These are phyloP conservation scores for Eulithis prunata DNA, from an alignment of 2,888 invertebrate species.

Conservation along the genomic window DNA sequence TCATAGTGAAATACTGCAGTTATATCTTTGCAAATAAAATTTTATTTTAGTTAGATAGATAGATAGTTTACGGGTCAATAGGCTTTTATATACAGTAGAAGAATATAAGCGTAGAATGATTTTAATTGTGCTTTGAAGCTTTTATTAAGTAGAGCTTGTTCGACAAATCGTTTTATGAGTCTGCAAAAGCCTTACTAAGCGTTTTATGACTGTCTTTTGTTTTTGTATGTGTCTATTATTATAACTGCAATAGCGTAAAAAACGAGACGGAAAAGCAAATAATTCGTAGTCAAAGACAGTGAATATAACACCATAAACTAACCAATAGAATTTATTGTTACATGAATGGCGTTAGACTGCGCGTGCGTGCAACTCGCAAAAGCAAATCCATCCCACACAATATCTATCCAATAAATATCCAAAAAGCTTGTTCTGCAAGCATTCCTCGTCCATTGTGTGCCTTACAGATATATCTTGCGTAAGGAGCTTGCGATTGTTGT, in stretches of 20 bases:
- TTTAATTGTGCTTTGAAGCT: too few relatives aligned
- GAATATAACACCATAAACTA: constrained; percentile 36
- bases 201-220: background rate
- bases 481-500: constrained; percentile 72
- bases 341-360: constrained; percentile 54
- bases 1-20: background rate
- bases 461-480: constrained; percentile 80
- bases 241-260: background rate
- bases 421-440: constrained; percentile 80
- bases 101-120: too few relatives aligned
- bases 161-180: too few relatives aligned
- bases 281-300: constrained; percentile 17
- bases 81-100: too few relatives aligned
- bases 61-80: background rate
- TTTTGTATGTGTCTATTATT: background rate
- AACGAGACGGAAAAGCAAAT: constrained; percentile 4
- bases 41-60: too few relatives aligned
- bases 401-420: constrained; percentile 83
- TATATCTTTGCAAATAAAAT: background rate
- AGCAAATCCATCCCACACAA: constrained; percentile 80
- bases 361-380: constrained; percentile 60
- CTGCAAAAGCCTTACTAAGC: too few relatives aligned
- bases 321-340: constrained; percentile 52
- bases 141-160: background rate
- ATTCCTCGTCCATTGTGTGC: constrained; percentile 80